Percentiles rank a stretch among this genome's conserved stretches.
phyloP scores from a whole-genome alignment of 1,140 invertebrate genomes.

The Drosophila santomea region DNA sequence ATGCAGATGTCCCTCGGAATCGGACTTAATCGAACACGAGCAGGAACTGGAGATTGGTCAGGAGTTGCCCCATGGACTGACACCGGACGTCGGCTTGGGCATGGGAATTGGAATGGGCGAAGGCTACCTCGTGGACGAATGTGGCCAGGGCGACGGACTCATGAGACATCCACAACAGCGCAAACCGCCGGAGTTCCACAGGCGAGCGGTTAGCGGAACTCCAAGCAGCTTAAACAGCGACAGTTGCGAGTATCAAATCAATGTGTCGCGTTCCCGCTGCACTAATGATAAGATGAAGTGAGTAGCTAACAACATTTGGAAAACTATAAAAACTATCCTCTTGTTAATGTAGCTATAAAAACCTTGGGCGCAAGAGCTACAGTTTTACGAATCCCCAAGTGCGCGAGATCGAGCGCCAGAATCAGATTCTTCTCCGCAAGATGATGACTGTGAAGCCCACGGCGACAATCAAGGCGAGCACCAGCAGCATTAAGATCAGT shows the following conservation, averaged over 20 bases:
- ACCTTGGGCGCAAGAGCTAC: conserved; percentile 73
- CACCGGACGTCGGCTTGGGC: not conserved
- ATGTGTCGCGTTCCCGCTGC: conserved; percentile 52
- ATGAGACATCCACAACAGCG: conserved; percentile 52
- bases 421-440: conserved; percentile 76
- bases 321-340: too few relatives aligned
- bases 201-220: conserved; percentile 53
- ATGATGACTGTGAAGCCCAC: conserved; percentile 75
- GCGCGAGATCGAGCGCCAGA: conserved; percentile 80
- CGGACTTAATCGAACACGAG: conserved; percentile 12
- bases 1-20: conserved; percentile 58
- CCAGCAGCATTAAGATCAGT: conserved; percentile 38
- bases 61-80: not conserved
- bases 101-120: not conserved
- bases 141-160: conserved; percentile 66
- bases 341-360: conserved; percentile 50
- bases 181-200: conserved; percentile 26
- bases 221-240: conserved; percentile 68
- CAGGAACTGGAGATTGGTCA: conserved; percentile 6
- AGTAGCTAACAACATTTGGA: conserved; percentile 5
- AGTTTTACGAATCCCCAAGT: conserved; percentile 80
- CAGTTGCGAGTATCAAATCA: conserved; percentile 44
- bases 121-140: conserved; percentile 49
- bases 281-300: conserved; percentile 69
- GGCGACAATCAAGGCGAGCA: conserved; percentile 56